Evolutionary conservation across 2,797 vertebrate genomes (phyloP).

Genomic region (Pristis pectinata): DNA sequence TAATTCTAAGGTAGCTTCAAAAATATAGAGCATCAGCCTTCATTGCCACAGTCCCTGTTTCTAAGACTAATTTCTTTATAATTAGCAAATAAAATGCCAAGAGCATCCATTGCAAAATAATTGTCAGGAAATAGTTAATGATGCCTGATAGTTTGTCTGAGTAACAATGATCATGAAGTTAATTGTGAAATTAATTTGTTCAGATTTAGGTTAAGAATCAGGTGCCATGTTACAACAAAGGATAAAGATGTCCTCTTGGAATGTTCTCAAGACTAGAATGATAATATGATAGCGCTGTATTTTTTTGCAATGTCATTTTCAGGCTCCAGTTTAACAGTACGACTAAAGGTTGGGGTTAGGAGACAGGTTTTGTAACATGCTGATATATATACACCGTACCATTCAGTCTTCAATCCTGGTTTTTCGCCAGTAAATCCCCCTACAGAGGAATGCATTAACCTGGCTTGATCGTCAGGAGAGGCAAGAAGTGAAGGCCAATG

Average conservation of each 20-base stretch:
- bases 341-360: not conserved
- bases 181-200: not conserved
- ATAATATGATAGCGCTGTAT: not conserved
- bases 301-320: not conserved
- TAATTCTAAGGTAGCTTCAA: not conserved
- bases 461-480: not conserved
- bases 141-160: not conserved
- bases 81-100: not conserved
- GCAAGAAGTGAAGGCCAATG: not conserved
- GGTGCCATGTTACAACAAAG: not conserved
- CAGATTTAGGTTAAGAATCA: not conserved
- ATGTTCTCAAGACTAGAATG: not conserved
- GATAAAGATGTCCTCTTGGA: not conserved
- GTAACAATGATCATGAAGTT: not conserved
- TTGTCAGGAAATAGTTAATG: not conserved
- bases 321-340: not conserved
- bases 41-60: not conserved
- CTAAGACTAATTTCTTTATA: not conserved
- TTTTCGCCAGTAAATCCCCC: not conserved
- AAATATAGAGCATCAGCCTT: conserved; percentile 7
- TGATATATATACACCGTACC: not conserved
- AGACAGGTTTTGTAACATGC: not conserved
- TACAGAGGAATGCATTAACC: not conserved
- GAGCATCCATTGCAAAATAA: not conserved
- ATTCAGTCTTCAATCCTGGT: not conserved